Evolutionary conservation across 2,888 invertebrate genomes (phyloP).

Genomic region (Hyposoter didymator): DNA sequence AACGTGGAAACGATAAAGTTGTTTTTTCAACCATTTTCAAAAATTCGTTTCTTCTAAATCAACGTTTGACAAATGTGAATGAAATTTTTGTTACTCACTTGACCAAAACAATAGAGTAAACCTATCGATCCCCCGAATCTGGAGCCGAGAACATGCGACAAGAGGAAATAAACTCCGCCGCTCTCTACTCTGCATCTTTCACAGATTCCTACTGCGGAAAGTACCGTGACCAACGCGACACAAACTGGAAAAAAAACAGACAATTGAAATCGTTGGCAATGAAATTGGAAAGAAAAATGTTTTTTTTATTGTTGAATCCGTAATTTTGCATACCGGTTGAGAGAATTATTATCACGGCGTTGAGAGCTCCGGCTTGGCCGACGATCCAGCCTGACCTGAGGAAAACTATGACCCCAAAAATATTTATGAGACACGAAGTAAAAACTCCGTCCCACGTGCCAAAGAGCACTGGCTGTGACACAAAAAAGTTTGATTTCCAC

Average conservation of each 20-base stretch:
- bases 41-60: background rate
- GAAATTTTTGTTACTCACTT: constrained; percentile 86
- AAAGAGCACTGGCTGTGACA: constrained; percentile 97
- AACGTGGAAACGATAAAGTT: background rate
- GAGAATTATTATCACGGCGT: constrained; percentile 92
- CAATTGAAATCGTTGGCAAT: background rate
- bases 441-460: constrained; percentile 99
- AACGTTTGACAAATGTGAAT: background rate
- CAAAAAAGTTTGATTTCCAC: constrained; percentile 99
- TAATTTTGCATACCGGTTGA: constrained; percentile 88
- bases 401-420: constrained; percentile 99
- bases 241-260: constrained; percentile 87
- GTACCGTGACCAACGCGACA: constrained; percentile 95
- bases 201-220: constrained; percentile 98
- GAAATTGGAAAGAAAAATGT: no score
- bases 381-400: constrained; percentile 99
- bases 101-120: constrained; percentile 97
- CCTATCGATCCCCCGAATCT: constrained; percentile 97
- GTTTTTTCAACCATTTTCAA: background rate
- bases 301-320: background rate
- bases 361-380: constrained; percentile 93
- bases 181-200: constrained; percentile 97
- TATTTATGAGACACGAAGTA: constrained; percentile 98
- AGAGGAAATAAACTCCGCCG: constrained; percentile 98
- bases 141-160: constrained; percentile 97